These are phyloP conservation scores for Xestia rhomboidea DNA, from an alignment of 2,888 invertebrate species.

Conservation along the genomic window DNA sequence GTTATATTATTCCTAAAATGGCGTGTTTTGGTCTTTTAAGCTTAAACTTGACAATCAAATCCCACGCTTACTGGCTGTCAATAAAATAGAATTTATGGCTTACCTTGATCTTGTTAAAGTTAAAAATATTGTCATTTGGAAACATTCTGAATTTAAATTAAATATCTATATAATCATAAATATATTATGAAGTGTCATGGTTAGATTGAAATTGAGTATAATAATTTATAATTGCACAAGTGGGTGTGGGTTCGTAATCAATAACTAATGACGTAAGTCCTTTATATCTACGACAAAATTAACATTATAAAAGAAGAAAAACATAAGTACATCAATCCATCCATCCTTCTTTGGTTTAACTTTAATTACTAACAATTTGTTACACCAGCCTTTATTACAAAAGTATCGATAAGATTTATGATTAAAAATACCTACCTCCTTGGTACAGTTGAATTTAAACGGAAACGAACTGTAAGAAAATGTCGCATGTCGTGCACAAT, in stretches of 20 bases:
- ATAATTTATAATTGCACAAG: constrained; percentile 66
- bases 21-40: constrained; percentile 52
- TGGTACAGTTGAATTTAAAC: background rate
- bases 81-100: constrained; percentile 63
- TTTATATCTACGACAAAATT: constrained; percentile 28
- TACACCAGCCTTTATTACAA: background rate
- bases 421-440: background rate
- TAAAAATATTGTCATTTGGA: constrained; percentile 38
- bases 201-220: constrained; percentile 31
- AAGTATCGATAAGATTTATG: background rate
- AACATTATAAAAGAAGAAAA: constrained; percentile 42
- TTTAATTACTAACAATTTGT: constrained; percentile 17
- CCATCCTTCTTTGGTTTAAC: background rate
- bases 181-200: constrained; percentile 30
- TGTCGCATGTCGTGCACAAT: constrained; percentile 8
- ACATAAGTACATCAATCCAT: constrained; percentile 11
- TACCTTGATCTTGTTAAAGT: constrained; percentile 63
- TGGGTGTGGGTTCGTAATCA: constrained; percentile 60
- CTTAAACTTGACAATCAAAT: constrained; percentile 59
- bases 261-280: constrained; percentile 61
- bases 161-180: constrained; percentile 25
- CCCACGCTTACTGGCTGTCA: constrained; percentile 55
- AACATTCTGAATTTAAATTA: constrained; percentile 19
- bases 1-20: constrained; percentile 54
- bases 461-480: constrained; percentile 1